These are phyloP conservation scores for Psettodes erumei DNA, from an alignment of 2,113 vertebrate genomes.

Conservation along the genomic window DNA sequence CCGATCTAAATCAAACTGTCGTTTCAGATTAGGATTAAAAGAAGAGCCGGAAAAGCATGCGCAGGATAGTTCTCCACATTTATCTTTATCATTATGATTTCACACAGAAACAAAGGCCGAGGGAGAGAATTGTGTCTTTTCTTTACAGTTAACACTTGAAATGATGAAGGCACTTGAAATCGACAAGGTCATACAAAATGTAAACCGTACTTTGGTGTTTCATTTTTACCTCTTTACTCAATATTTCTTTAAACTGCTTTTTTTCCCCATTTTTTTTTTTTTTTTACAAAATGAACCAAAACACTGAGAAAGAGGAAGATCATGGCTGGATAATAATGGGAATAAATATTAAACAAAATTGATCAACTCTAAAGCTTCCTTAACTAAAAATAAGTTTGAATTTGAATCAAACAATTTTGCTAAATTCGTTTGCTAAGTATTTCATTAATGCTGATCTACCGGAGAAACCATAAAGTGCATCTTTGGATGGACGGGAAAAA, in stretches of 20 bases:
- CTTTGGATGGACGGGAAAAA: slow-evolving; percentile 58
- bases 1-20: not conserved
- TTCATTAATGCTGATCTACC: slow-evolving; percentile 32
- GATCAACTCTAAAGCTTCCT: slow-evolving; percentile 26
- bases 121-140: not conserved
- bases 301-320: slow-evolving; percentile 22
- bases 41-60: not conserved
- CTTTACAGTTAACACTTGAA: slow-evolving; percentile 44
- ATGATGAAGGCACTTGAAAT: slow-evolving; percentile 71
- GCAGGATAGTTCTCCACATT: slow-evolving; percentile 51
- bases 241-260: slow-evolving; percentile 11
- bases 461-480: slow-evolving; percentile 76
- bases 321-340: not conserved
- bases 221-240: slow-evolving; percentile 39
- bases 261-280: not conserved
- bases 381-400: slow-evolving; percentile 29
- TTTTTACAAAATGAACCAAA: slow-evolving; percentile 27
- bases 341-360: slow-evolving; percentile 61
- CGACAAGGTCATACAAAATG: slow-evolving; percentile 34
- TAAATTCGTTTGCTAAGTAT: slow-evolving; percentile 25
- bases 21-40: not conserved
- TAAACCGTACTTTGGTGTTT: slow-evolving; percentile 66
- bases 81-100: slow-evolving; percentile 69
- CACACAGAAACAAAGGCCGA: slow-evolving; percentile 56
- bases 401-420: slow-evolving; percentile 26